phyloP scores from a whole-genome alignment of 2,888 invertebrate species.

The Ctenicera cuprea region DNA sequence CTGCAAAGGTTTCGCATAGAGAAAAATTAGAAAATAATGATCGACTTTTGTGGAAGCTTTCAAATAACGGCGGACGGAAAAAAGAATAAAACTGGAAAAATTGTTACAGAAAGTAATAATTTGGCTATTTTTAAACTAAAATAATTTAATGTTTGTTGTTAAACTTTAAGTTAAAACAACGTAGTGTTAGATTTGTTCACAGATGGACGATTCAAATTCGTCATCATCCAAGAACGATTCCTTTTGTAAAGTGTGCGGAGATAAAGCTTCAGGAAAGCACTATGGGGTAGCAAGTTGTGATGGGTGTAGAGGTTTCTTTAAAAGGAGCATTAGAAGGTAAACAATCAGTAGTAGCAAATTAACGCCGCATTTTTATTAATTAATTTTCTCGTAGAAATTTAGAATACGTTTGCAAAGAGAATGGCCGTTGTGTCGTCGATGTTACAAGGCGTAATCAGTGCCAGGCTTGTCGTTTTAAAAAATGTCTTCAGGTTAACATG shows the following conservation, averaged over 20 bases:
- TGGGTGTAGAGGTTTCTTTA: slow-evolving; percentile 95
- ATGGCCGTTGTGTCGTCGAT: slow-evolving; percentile 90
- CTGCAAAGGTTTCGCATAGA: slow-evolving; percentile 12
- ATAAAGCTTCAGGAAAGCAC: slow-evolving; percentile 90
- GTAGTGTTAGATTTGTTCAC: background rate
- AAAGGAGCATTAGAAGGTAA: slow-evolving; percentile 92
- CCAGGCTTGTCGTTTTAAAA: slow-evolving; percentile 94
- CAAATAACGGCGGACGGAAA: too few relatives aligned
- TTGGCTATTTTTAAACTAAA: too few relatives aligned
- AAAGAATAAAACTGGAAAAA: too few relatives aligned
- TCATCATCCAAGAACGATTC: slow-evolving; percentile 74
- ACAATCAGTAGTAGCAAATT: slow-evolving; percentile 52
- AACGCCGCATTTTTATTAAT: slow-evolving; percentile 26
- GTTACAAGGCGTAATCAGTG: slow-evolving; percentile 95
- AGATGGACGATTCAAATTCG: slow-evolving; percentile 67
- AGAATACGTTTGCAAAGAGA: slow-evolving; percentile 95
- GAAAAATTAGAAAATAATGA: slow-evolving; percentile 30
- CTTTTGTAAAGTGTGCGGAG: slow-evolving; percentile 91
- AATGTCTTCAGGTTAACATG: slow-evolving; percentile 94
- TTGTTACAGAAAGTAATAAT: too few relatives aligned
- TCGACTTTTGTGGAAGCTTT: background rate
- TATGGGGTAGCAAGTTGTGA: slow-evolving; percentile 94
- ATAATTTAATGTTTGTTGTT: too few relatives aligned
- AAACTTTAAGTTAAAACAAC: too few relatives aligned
- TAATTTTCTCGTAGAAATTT: slow-evolving; percentile 78